Percentiles rank a stretch among this genome's conserved stretches.
phyloP scores from a whole-genome alignment of 1,140 invertebrate species.

The Hetaerina americana region DNA sequence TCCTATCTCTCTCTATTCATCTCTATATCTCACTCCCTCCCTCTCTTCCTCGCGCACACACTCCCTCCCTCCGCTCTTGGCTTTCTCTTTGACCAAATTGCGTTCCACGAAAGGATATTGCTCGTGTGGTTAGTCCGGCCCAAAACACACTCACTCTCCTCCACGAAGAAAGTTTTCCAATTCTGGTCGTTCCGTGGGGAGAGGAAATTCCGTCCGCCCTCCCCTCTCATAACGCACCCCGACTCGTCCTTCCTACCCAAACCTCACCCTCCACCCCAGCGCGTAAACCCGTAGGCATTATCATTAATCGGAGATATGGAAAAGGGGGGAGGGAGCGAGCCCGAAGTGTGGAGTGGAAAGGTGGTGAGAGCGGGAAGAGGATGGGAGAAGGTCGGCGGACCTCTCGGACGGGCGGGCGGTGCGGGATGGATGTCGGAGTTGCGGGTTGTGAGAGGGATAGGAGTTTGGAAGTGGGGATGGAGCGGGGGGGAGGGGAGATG shows the following conservation, averaged over 20 bases:
- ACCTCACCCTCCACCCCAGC: not conserved
- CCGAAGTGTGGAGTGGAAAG: no score
- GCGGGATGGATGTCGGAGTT: no score
- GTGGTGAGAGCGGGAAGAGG: not conserved
- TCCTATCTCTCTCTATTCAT: no score
- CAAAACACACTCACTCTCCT: not conserved
- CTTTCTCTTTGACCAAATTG: not conserved
- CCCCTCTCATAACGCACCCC: not conserved
- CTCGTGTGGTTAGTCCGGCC: not conserved
- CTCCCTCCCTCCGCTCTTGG: not conserved
- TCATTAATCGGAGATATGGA: not conserved
- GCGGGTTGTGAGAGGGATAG: no score
- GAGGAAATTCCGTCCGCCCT: not conserved
- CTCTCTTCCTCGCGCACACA: no score
- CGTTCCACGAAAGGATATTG: not conserved
- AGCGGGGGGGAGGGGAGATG: no score
- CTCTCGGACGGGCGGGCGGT: no score
- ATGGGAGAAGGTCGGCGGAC: no score
- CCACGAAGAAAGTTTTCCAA: not conserved
- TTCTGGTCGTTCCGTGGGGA: not conserved
- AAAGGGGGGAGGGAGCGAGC: not conserved
- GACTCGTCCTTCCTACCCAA: not conserved
- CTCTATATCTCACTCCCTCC: no score
- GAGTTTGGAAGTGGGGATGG: no score
- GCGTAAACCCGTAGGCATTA: not conserved